phyloP scores from a whole-genome alignment of 2,797 vertebrate species.

The Spondyliosoma cantharus region DNA sequence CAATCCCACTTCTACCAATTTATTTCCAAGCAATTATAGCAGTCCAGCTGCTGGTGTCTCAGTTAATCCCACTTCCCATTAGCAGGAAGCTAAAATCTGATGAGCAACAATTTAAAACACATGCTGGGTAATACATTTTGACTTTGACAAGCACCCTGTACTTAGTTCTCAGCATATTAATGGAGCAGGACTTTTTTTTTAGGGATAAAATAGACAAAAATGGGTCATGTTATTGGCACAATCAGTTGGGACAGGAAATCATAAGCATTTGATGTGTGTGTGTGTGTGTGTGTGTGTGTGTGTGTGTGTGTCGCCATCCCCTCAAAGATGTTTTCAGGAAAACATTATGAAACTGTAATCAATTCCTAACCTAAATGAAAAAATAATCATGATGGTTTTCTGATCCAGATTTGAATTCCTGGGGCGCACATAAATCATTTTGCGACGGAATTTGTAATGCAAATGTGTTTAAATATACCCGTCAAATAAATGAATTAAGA shows the following conservation, averaged over 20 bases:
- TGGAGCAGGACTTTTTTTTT: background rate
- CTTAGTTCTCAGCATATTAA: conserved; percentile 15
- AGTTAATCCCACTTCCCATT: conserved; percentile 19
- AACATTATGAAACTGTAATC: background rate
- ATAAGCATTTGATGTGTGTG: background rate
- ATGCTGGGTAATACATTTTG: conserved; percentile 40
- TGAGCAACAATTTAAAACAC: conserved; percentile 26
- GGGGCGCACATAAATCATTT: conserved; percentile 14
- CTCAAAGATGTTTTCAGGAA: background rate
- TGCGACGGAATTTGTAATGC: background rate
- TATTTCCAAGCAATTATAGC: conserved; percentile 8
- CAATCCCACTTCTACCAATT: background rate
- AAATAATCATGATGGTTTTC: background rate
- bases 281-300: no score
- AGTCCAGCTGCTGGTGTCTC: conserved; percentile 1
- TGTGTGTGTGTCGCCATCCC: background rate
- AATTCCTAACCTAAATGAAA: conserved; percentile 6
- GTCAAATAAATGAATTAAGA: background rate
- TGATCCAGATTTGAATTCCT: conserved; percentile 3
- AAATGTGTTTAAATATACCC: background rate
- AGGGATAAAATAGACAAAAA: background rate
- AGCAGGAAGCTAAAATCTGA: conserved; percentile 27
- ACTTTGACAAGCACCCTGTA: conserved; percentile 31
- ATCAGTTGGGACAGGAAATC: background rate
- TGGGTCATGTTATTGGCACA: background rate